Evolutionary conservation across 2,888 invertebrate genomes (phyloP).

Genomic region (Neoascia interrupta): DNA sequence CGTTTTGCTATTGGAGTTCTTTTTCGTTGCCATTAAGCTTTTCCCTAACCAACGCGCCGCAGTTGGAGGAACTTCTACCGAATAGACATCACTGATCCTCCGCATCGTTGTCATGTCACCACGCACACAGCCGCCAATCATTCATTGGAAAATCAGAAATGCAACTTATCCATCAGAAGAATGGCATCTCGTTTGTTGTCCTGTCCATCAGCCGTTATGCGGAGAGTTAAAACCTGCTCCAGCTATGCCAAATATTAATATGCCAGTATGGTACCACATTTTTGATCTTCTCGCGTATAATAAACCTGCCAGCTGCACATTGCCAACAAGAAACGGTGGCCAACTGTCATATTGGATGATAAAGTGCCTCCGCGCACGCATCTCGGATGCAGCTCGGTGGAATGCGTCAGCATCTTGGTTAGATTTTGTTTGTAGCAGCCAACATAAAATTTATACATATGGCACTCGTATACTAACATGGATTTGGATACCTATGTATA

Average conservation of each 20-base stretch:
- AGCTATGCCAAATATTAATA: slow-evolving; percentile 64
- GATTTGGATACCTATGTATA: slow-evolving; percentile 2
- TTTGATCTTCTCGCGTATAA: slow-evolving; percentile 55
- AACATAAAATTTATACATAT: slow-evolving; percentile 1
- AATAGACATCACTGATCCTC: slow-evolving; percentile 35
- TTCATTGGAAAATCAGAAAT: slow-evolving; percentile 44
- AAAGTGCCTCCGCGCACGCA: slow-evolving; percentile 65
- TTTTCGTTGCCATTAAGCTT: neutral
- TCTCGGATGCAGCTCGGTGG: slow-evolving; percentile 49
- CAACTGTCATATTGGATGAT: slow-evolving; percentile 54
- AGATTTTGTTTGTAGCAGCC: neutral
- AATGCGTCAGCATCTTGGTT: slow-evolving; percentile 39
- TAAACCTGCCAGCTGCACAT: slow-evolving; percentile 43
- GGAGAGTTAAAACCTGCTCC: slow-evolving; percentile 33
- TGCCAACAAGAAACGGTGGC: slow-evolving; percentile 46
- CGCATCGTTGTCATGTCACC: slow-evolving; percentile 23
- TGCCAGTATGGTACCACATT: slow-evolving; percentile 64
- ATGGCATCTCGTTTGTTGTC: slow-evolving; percentile 25
- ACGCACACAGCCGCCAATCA: slow-evolving; percentile 31
- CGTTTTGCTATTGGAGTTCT: slow-evolving; percentile 12
- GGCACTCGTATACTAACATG: slow-evolving; percentile 21
- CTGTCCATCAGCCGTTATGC: slow-evolving; percentile 21
- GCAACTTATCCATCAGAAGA: slow-evolving; percentile 47
- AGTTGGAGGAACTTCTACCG: too few species aligned
- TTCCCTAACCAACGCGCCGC: neutral